Evolutionary conservation across 2,113 vertebrate genomes (phyloP), one percentile per base, ranked within the genome.

Genomic region (Trichomycterus rosablanca): DNA sequence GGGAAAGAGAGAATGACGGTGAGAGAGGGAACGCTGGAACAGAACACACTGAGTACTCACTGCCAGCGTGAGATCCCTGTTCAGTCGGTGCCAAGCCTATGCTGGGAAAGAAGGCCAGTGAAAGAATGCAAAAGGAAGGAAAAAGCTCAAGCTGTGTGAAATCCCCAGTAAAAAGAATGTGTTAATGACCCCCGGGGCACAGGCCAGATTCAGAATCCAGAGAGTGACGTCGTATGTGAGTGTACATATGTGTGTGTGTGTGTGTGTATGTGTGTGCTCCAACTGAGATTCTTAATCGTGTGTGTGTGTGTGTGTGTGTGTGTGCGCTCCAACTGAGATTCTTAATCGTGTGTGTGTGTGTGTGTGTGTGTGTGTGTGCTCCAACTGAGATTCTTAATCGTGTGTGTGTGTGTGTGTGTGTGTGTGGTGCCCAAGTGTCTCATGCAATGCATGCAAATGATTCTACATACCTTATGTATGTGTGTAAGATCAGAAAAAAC

Each of bases 41-140:
- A 52, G 54, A 63, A 22, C 30, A 26, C 26, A 15, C 26, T 20
- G 2, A 63, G 37, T 26, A 32, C 48, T 59, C 42, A 37, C 4
- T 9, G 51, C 35, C 61, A 54, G 48, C 26, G 37, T 46, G 63
- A 63, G 44, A 62, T 62, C 48, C 64, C 63, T 40, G 8, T 63
- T 28, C 62, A 59, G 9, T 30, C 8, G 5, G 42, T 26, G 54
- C 48, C 56, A 52, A 20, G 46, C 49, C 16, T 23, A 35, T 63
- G 60, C 32, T 55, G 49, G 68, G 63, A 67, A 67, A 49, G 40
- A 44, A 20, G 35, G 18, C 30, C 37, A 60, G 52, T 49, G 52
- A 63, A 68, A 22, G 46, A 49, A 37, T 49, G 58, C 24, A 53
- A 37, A 45, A 63, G 52, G 60, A 67, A 65, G 59, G 62, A 71